Percentiles rank a stretch among this genome's conserved stretches.
These are phyloP conservation scores for Drosophila austrosaltans DNA, from an alignment of 2,888 invertebrate genomes.

Conservation along the genomic window DNA sequence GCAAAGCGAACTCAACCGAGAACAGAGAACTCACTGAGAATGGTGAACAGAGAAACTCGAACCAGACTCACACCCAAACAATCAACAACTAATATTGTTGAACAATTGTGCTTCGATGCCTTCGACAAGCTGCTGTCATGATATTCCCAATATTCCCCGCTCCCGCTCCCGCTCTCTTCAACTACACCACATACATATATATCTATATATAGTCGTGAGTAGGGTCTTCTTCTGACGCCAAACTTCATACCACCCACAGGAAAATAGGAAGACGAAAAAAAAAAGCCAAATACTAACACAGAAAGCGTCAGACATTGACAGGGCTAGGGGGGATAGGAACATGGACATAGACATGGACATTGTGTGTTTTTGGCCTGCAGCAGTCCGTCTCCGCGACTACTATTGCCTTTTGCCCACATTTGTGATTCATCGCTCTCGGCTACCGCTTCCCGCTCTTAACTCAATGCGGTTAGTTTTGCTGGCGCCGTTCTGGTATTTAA, in stretches of 20 bases:
- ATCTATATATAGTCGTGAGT: not conserved
- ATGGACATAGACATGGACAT: constrained; percentile 29
- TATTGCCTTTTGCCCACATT: constrained; percentile 32
- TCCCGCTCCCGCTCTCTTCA: not conserved
- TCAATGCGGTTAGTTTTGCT: constrained; percentile 70
- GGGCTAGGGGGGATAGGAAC: not conserved
- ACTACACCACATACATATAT: not conserved
- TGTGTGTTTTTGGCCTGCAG: constrained; percentile 8
- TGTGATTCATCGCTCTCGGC: constrained; percentile 66
- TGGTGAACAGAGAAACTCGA: constrained; percentile 2
- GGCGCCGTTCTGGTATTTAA: constrained; percentile 79
- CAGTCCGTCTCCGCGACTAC: constrained; percentile 12
- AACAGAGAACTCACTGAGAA: constrained; percentile 1
- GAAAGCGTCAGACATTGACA: constrained; percentile 39
- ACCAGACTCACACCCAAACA: constrained; percentile 6
- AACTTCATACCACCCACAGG: constrained; percentile 30
- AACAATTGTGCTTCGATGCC: constrained; percentile 66
- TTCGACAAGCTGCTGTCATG: constrained; percentile 69
- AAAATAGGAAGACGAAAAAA: not conserved
- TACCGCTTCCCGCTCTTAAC: constrained; percentile 16
- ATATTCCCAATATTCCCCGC: constrained; percentile 39
- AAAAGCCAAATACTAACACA: constrained; percentile 7
- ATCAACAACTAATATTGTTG: constrained; percentile 63
- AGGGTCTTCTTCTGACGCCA: constrained; percentile 26
- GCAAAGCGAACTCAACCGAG: constrained; percentile 44